These are phyloP conservation scores for Homalodisca vitripennis DNA, from an alignment of 1,140 invertebrate genomes.

Conservation along the genomic window DNA sequence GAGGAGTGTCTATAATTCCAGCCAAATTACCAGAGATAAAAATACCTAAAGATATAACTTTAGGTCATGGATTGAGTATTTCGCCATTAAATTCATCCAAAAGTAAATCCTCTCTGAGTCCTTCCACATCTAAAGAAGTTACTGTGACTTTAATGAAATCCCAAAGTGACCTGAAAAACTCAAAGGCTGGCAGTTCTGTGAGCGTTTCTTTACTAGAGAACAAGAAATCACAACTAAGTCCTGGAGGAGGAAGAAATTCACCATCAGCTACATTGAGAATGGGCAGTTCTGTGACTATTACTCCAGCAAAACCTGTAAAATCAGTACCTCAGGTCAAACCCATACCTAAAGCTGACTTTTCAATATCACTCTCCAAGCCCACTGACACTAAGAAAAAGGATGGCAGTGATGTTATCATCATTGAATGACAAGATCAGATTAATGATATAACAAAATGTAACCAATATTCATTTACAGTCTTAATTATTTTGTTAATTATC, in stretches of 20 bases:
- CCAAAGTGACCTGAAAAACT: background rate
- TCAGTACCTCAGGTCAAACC: background rate
- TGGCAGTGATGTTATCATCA: conserved; percentile 2
- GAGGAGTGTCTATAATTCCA: conserved; percentile 2
- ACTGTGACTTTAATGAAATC: conserved; percentile 13
- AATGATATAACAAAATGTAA: too few relatives aligned
- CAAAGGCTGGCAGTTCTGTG: conserved; percentile 13
- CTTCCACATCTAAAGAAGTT: conserved; percentile 23
- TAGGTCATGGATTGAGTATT: conserved; percentile 16
- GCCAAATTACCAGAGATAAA: conserved; percentile 21
- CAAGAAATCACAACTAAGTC: background rate
- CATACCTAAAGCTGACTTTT: conserved; percentile 10
- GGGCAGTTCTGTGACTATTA: conserved; percentile 4
- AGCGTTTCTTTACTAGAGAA: conserved; percentile 7
- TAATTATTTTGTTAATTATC: too few relatives aligned
- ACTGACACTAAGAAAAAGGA: conserved; percentile 6
- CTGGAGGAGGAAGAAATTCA: background rate
- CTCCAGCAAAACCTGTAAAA: conserved; percentile 1
- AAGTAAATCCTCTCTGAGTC: conserved; percentile 11
- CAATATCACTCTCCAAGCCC: conserved; percentile 8
- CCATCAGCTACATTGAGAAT: background rate
- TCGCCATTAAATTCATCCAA: conserved; percentile 1
- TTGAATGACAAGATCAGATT: too few relatives aligned
- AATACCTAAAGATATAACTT: conserved; percentile 26
- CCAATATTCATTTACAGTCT: background rate